Evolutionary conservation across 2,888 invertebrate genomes (phyloP).

Genomic region (Microplitis deprimator): DNA sequence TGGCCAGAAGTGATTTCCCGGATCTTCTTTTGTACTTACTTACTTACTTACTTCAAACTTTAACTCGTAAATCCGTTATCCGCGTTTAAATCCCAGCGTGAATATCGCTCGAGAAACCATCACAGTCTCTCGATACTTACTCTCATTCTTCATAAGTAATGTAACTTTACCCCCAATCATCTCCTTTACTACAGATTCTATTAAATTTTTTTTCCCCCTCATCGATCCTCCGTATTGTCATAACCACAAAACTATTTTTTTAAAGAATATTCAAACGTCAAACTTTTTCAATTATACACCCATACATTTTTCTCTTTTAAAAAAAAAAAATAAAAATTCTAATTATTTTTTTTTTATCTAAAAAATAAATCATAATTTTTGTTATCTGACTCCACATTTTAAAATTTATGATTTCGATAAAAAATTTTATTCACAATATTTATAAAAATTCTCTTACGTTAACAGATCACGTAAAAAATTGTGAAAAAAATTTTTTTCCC

Average conservation of each 20-base stretch:
- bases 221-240: not conserved
- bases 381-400: too few relatives aligned
- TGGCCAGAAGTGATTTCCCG: constrained; percentile 35
- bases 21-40: constrained; percentile 41
- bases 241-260: not conserved
- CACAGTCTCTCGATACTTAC: not conserved
- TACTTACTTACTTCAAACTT: constrained; percentile 18
- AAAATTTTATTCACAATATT: too few relatives aligned
- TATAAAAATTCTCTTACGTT: not conserved
- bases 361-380: too few relatives aligned
- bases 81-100: constrained; percentile 29
- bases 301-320: too few relatives aligned
- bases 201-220: constrained; percentile 12
- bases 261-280: too few relatives aligned
- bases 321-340: too few relatives aligned
- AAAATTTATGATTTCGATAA: too few relatives aligned
- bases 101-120: constrained; percentile 12
- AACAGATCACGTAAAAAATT: not conserved
- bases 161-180: constrained; percentile 22
- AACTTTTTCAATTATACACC: too few relatives aligned
- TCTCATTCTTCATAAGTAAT: constrained; percentile 33
- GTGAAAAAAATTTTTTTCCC: not conserved
- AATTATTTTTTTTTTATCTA: too few relatives aligned
- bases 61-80: constrained; percentile 49
- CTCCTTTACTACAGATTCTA: constrained; percentile 27